Base-by-base conservation (phyloP, 2,797 vertebrate species). In the Lerista edwardsae region DNA sequence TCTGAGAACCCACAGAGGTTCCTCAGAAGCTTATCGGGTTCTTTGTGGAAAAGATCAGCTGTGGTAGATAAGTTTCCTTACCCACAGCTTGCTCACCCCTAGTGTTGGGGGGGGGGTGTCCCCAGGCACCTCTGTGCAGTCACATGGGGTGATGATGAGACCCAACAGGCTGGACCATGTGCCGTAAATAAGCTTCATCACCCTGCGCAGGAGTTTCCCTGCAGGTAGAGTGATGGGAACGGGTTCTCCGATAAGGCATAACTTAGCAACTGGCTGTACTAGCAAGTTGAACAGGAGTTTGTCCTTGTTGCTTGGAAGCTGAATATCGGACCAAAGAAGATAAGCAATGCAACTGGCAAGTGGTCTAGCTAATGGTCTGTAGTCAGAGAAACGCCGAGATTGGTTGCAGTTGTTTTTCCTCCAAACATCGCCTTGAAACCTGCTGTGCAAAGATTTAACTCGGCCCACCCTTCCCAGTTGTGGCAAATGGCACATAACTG, bases 321-420 rank as follows among this genome's bases (percentile, higher is more conserved):
- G 31, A 55, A 84, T 11, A 73, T 51, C 41, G 41, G 41, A 44
- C 55, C 55, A 12, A 57, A 57, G 17, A 12, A 57, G n/a, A 5
- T 7, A 57, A 3, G 57, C 17, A 59, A 12, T 15, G 8, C 27
- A n/a, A 65, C n/a, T 39, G n/a, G 29, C 36, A 6, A 23, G 19
- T 55, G 47, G 51, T 74, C 27, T 79, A 31, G 81, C 75, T 69
- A 57, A 14, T 0, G 1, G 57, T 82, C 3, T 1, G 0, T 72
- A 12, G 59, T 3, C 39, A 47, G 57, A 0, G 0, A 74, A 7
- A 19, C 21, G n/a, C 6, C 31, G 0, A 0, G 1, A 29, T 75
- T 59, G 74, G 51, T 59, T 0, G 0, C 1, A n/a, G 68, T 71
- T 57, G 44, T 68, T 39, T 65, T 67, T 25, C 34, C 71, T 82